A percentile compares a stretch with the other conserved stretches of the same genome.
phyloP scores from a whole-genome alignment of 1,140 invertebrate genomes.

The Stegodyphus mimosarum region DNA sequence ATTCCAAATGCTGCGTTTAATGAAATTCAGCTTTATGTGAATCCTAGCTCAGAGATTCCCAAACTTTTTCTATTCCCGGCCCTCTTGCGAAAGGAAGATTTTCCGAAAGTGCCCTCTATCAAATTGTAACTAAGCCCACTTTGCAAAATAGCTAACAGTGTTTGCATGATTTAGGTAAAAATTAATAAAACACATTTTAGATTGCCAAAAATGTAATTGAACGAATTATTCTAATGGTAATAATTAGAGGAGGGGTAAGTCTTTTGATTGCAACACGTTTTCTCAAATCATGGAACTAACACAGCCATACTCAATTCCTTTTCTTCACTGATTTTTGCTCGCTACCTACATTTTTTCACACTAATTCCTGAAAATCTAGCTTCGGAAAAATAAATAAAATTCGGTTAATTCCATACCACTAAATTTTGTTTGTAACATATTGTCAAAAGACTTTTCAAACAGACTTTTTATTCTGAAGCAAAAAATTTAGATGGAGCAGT shows the following conservation, averaged over 20 bases:
- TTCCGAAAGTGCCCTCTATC: background rate
- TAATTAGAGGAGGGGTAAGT: background rate
- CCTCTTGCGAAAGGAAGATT: too few species aligned
- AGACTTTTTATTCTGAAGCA: background rate
- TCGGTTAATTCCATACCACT: background rate
- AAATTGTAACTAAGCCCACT: background rate
- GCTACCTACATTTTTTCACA: background rate
- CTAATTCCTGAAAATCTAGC: background rate
- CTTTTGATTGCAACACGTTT: background rate
- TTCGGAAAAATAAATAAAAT: background rate
- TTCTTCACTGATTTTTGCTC: background rate
- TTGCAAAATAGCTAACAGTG: background rate
- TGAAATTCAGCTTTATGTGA: too few species aligned
- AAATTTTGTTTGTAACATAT: background rate
- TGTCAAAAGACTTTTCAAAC: background rate
- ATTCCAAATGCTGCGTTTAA: too few species aligned
- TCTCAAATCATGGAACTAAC: background rate
- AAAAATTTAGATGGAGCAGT: background rate
- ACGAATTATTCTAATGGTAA: background rate
- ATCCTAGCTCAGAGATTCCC: too few species aligned
- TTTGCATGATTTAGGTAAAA: background rate
- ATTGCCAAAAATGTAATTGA: background rate
- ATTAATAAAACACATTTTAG: background rate
- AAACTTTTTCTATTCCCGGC: too few species aligned
- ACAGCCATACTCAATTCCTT: background rate